Evolutionary conservation across 2,888 invertebrate genomes (phyloP).

Genomic region (Tipula vernalis): DNA sequence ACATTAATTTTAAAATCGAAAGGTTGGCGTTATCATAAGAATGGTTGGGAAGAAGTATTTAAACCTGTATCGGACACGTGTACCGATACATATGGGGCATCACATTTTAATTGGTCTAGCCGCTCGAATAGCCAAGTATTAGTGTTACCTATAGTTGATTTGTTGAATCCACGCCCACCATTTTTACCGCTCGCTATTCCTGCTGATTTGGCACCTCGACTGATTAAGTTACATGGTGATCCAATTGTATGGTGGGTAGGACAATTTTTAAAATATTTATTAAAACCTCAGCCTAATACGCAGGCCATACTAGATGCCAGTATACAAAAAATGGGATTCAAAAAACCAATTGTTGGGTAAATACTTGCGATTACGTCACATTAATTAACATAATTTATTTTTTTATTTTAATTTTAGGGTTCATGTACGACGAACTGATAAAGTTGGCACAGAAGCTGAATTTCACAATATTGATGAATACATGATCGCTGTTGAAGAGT

Average conservation of each 20-base stretch:
- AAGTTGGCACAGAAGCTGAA: conserved; percentile 95
- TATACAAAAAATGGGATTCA: conserved; percentile 63
- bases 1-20: conserved; percentile 87
- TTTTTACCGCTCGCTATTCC: conserved; percentile 86
- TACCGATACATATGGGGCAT: conserved; percentile 50
- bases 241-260: conserved; percentile 98
- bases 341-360: conserved; percentile 84
- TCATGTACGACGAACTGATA: conserved; percentile 71
- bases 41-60: conserved; percentile 92
- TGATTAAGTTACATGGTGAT: conserved; percentile 77
- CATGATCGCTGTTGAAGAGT: conserved; percentile 85
- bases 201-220: conserved; percentile 70
- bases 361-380: conserved; percentile 20
- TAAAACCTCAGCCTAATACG: conserved; percentile 66
- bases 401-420: conserved; percentile 40
- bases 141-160: conserved; percentile 89
- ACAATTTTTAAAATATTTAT: conserved; percentile 84
- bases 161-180: conserved; percentile 68
- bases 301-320: conserved; percentile 61
- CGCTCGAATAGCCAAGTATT: conserved; percentile 66
- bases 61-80: conserved; percentile 82
- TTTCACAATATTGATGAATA: conserved; percentile 92
- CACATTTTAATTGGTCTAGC: conserved; percentile 69
- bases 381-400: neutral
- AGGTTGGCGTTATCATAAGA: conserved; percentile 87